phyloP scores from a whole-genome alignment of 35 echinoderm and acorn worm genomes.

The Apostichopus californicus region DNA sequence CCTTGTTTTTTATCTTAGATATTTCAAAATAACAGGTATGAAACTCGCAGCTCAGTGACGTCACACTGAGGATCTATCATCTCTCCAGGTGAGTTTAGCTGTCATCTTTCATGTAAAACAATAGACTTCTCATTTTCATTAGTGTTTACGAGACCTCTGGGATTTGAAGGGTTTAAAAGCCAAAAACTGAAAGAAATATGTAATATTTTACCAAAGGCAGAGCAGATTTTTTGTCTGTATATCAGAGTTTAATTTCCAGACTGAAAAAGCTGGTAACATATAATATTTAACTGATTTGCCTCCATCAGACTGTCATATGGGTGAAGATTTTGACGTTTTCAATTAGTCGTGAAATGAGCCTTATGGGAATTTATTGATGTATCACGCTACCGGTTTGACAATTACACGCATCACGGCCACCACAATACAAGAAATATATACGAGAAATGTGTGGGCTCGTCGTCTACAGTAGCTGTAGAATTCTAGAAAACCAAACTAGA shows the following conservation, averaged over 20 bases:
- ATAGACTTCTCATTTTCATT: slow-evolving; percentile 46
- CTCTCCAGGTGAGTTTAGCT: slow-evolving; percentile 30
- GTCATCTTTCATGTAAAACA: slow-evolving; percentile 41
- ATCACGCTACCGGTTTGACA: background rate
- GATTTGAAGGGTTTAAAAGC: background rate
- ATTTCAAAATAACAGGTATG: slow-evolving; percentile 1
- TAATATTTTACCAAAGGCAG: background rate
- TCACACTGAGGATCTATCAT: background rate
- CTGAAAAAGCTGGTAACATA: background rate
- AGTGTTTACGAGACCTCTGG: slow-evolving; percentile 15
- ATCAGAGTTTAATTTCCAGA: slow-evolving; percentile 6
- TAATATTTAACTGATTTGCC: slow-evolving; percentile 42
- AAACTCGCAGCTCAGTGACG: background rate
- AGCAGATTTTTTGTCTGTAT: background rate
- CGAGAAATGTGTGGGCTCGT: no score
- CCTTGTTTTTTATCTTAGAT: background rate
- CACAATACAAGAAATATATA: no score
- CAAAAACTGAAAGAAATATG: slow-evolving; percentile 43
- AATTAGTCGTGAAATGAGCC: slow-evolving; percentile 53
- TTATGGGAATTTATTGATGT: background rate
- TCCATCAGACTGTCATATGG: slow-evolving; percentile 1
- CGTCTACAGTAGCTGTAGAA: no score
- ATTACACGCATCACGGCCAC: slow-evolving; percentile 25
- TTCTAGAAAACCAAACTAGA: no score
- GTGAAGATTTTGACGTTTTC: slow-evolving; percentile 42